Conservation (phyloP, 2,797 vertebrate species). For the Hydrophis major region DNA sequence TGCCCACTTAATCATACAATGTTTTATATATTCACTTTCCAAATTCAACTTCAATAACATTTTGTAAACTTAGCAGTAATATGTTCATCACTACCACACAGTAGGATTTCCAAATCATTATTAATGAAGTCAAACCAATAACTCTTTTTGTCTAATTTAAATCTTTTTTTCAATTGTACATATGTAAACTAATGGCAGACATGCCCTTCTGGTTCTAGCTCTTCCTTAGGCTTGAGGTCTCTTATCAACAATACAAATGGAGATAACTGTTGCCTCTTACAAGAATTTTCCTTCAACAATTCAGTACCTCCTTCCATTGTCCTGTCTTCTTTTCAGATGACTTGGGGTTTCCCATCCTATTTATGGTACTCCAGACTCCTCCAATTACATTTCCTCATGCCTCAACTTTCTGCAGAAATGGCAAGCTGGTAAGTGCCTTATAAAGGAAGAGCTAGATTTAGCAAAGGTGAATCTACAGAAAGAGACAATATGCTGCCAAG, state of each 20-base stretch:
- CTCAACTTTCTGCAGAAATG: background rate
- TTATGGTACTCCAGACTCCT: background rate
- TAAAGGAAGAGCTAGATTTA: background rate
- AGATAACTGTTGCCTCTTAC: background rate
- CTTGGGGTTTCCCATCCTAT: background rate
- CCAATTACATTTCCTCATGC: background rate
- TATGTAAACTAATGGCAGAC: too few relatives aligned
- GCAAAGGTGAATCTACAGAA: background rate
- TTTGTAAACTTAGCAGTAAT: too few relatives aligned
- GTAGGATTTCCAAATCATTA: too few relatives aligned
- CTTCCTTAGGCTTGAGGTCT: too few relatives aligned
- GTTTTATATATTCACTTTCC: too few relatives aligned
- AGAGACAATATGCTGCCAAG: background rate
- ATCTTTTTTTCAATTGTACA: too few relatives aligned
- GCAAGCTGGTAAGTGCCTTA: background rate
- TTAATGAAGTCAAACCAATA: too few relatives aligned
- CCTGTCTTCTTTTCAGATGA: background rate
- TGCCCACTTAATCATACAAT: too few relatives aligned
- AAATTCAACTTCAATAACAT: too few relatives aligned
- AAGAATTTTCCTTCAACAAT: background rate
- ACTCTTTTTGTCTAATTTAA: too few relatives aligned
- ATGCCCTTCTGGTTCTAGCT: too few relatives aligned
- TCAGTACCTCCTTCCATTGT: background rate
- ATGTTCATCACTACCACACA: too few relatives aligned
- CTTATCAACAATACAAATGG: background rate